A percentile compares a stretch with the other conserved stretches of the same genome.
phyloP scores from a whole-genome alignment of 2,797 vertebrate species.

The Fundulus diaphanus region DNA sequence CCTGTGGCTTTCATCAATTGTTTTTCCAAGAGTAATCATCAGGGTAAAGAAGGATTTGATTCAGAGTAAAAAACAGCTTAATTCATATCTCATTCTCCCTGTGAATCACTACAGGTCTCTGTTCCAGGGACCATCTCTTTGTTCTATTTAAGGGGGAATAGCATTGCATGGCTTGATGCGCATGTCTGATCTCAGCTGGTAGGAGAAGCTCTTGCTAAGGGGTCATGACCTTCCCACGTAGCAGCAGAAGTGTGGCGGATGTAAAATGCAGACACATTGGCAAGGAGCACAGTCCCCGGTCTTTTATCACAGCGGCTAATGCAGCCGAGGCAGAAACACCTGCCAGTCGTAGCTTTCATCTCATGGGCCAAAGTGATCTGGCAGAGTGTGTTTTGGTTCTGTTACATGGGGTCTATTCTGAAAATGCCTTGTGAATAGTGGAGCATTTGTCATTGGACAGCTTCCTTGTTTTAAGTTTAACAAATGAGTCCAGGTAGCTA shows the following conservation, averaged over 20 bases:
- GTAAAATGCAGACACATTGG: constrained; percentile 37
- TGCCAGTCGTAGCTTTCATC: constrained; percentile 53
- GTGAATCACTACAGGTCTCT: constrained; percentile 23
- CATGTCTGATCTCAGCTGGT: constrained; percentile 56
- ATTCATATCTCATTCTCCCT: constrained; percentile 21
- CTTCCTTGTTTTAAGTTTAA: constrained; percentile 1
- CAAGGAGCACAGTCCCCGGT: constrained; percentile 46
- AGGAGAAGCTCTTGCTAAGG: constrained; percentile 51
- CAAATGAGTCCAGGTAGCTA: background rate
- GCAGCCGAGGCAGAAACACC: constrained; percentile 45
- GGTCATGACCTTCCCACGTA: constrained; percentile 56
- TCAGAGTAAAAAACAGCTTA: background rate
- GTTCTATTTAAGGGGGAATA: constrained; percentile 51
- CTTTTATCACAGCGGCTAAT: constrained; percentile 51
- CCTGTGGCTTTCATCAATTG: background rate
- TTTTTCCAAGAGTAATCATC: background rate
- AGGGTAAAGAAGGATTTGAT: background rate
- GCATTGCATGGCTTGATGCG: constrained; percentile 38
- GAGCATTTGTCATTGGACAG: background rate
- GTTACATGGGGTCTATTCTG: constrained; percentile 13
- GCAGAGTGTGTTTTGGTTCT: constrained; percentile 13
- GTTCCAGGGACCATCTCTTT: constrained; percentile 30
- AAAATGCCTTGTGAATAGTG: constrained; percentile 6
- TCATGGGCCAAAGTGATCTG: constrained; percentile 10
- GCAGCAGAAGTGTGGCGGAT: constrained; percentile 22